Evolutionary conservation across 2,797 vertebrate genomes (phyloP), one percentile per base, ranked within the genome.

Genomic region (Ptychobarbus kaznakovi): DNA sequence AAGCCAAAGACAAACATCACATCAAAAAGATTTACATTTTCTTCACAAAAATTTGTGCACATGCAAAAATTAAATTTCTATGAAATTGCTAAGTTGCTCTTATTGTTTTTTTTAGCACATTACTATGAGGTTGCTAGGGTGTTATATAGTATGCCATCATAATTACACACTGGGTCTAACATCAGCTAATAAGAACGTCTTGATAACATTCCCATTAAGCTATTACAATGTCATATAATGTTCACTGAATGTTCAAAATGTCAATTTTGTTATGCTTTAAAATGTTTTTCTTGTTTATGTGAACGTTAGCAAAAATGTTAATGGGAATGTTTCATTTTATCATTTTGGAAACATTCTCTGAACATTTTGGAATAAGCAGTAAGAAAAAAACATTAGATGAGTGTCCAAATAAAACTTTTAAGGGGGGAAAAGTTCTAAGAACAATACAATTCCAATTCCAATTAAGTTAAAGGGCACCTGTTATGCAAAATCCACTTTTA

Each of bases 1-100:
- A 80, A 61, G 63, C 78, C 72, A 74, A 49, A 87, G 22, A 35
- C 44, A 72, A 80, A 82, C 73, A 78, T 35, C 65, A 38, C 22
- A 53, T n/a, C 46, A 74, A 83, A 13, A 38, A 86, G 65, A 25
- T 12, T 15, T 10, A 53, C 12, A 53, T 75, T 75, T 66, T 70
- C 49, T 20, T 9, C 38, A 20, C 40, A 51, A 40, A 32, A 68
- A 12, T 18, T 8, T 44, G 6, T 32, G 11, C 18, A 46, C 28
- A 9, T 79, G 15, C 3, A 44, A 65, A 32, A 46, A 8, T 18
- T 28, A 15, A 0, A 63, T 63, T 28, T 13, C 25, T 2, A 32
- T 13, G 2, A 11, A 0, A 15, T 66, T 32, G 8, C 10, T 15
- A 63, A 22, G 18, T 16, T n/a, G 20, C 10, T 53, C 15, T 35